These are phyloP conservation scores for Cetonia aurata DNA, from an alignment of 2,888 invertebrate genomes.

Conservation along the genomic window DNA sequence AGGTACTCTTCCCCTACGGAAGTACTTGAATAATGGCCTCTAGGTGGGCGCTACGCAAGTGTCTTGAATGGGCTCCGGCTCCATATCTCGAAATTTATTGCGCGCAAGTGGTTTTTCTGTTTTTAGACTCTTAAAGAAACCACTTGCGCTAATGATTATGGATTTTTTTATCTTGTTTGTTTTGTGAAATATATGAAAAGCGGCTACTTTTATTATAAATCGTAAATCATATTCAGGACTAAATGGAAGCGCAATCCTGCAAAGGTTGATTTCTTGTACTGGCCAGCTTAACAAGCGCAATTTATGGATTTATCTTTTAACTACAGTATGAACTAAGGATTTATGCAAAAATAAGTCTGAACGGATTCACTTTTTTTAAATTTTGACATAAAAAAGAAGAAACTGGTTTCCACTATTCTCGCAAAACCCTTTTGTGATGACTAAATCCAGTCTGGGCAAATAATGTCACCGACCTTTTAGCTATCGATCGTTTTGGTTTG, in stretches of 20 bases:
- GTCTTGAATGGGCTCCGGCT: slow-evolving; percentile 42
- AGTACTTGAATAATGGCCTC: slow-evolving; percentile 46
- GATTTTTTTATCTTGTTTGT: too few species aligned
- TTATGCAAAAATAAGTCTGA: background rate
- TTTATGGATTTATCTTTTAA: background rate
- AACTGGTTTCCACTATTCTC: slow-evolving; percentile 18
- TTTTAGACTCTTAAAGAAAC: slow-evolving; percentile 18
- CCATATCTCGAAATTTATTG: slow-evolving; percentile 40
- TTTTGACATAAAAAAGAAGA: slow-evolving; percentile 4
- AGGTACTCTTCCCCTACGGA: slow-evolving; percentile 46
- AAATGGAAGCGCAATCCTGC: too few species aligned
- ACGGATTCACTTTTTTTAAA: slow-evolving; percentile 15
- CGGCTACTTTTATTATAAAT: too few species aligned
- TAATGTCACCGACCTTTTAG: slow-evolving; percentile 29
- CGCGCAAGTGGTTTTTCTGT: slow-evolving; percentile 41
- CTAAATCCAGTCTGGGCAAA: slow-evolving; percentile 26
- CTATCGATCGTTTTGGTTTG: slow-evolving; percentile 20
- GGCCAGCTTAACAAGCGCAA: background rate
- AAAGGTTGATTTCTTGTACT: background rate
- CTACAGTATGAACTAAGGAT: background rate
- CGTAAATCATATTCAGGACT: too few species aligned
- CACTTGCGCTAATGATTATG: slow-evolving; percentile 29
- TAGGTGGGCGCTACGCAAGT: slow-evolving; percentile 46
- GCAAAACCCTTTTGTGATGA: background rate
- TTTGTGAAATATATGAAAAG: too few species aligned